These are phyloP conservation scores for Danaus plexippus DNA, from an alignment of 1,140 invertebrate genomes.

Conservation along the genomic window DNA sequence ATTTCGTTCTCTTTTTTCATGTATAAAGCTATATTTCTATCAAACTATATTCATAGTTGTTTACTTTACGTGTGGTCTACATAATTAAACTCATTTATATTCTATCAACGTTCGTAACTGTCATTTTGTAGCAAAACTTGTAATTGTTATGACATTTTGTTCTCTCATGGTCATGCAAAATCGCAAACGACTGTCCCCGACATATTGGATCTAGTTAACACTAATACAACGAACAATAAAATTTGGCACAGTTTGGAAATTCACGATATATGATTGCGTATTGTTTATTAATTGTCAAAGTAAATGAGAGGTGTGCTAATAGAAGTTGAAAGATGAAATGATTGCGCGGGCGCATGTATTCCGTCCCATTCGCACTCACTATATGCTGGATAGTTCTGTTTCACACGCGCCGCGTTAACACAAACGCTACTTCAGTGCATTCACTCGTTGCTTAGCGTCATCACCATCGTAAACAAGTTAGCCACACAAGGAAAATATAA, in stretches of 20 bases:
- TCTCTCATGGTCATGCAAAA: constrained; percentile 2
- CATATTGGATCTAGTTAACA: constrained; percentile 2
- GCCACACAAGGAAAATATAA: constrained; percentile 9
- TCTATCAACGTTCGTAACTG: no score
- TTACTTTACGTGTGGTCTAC: no score
- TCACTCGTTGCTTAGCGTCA: constrained; percentile 40
- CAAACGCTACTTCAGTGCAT: constrained; percentile 46
- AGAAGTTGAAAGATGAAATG: constrained; percentile 31
- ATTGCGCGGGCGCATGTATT: constrained; percentile 31
- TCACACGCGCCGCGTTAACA: constrained; percentile 34
- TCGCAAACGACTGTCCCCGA: constrained; percentile 7
- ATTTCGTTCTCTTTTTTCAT: no score
- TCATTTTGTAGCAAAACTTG: no score
- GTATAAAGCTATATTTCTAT: no score
- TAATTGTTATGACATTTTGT: no score
- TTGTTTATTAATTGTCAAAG: constrained; percentile 33
- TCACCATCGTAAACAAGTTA: constrained; percentile 33
- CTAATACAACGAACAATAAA: constrained; percentile 3
- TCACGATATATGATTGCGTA: constrained; percentile 25
- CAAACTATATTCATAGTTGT: no score
- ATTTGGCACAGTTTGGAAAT: constrained; percentile 18
- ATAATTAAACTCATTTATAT: no score
- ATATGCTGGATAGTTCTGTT: constrained; percentile 16
- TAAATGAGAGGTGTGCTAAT: constrained; percentile 23
- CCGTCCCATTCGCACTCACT: constrained; percentile 26